Evolutionary conservation across 2,888 invertebrate genomes (phyloP), one percentile per base, ranked within the genome.

Genomic region (Seladonia tumulorum): DNA sequence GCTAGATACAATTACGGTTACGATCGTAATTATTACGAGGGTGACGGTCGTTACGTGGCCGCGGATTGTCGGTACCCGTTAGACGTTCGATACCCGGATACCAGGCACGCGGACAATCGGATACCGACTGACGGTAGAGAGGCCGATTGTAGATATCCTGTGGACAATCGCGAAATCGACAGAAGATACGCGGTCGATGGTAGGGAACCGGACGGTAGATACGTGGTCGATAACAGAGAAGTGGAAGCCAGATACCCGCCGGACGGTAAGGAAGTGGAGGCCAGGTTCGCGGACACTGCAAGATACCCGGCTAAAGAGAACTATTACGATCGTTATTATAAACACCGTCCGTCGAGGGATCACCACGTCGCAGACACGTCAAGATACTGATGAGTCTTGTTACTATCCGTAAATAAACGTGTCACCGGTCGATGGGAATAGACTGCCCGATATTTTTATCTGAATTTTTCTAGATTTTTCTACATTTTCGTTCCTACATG

Each of bases 301-400:
- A 91, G 93, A 85, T 92, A 93, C 47, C 90, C 92, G 16, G 70
- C 92, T 53, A 95, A 95, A 83, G 95, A 95, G 76, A 95, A 94
- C 81, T 95, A 95, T 85, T 95, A 95, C 86, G 95, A 95, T 83
- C 93, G 95, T 57, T 95, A 95, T 86, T 95, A 95, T 92, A 95
- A 95, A 88, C 94, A 94, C 81, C 92, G 95, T 76, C 94, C 94
- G 1, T 86, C 95, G 91, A 93, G 95, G 92, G 95, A 95, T 83
- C 94, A 94, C 78, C 94, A 94, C 78, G 90, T 90, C 42, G 92
- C 94, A 76, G 94, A 94, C 68, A 90, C 92, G 7, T 93, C 94
- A 82, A 94, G 94, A 93, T 95, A 94, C 88, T 95, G 92, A 93
- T 89, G 89, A 89, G 89, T 85, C 79, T 89, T 86, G 88, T 85